Conservation (phyloP, 2,888 invertebrate species). For the Xanthia icteritia region DNA sequence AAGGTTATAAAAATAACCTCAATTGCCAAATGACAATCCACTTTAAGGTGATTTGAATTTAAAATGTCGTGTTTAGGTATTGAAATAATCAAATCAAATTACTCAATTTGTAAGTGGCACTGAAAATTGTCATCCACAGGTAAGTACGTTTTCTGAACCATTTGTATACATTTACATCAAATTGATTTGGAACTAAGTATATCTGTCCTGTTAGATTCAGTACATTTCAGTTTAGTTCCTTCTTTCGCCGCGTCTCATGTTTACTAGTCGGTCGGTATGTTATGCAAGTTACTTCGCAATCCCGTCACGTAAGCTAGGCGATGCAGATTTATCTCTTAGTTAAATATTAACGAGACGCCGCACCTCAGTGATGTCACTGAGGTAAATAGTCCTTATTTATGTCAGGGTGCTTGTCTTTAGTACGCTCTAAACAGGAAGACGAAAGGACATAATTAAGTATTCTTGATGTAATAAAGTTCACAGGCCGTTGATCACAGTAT, state of each 20-base stretch:
- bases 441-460: neutral
- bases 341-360: constrained; percentile 29
- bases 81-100: neutral
- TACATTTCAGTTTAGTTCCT: neutral
- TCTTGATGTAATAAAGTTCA: neutral
- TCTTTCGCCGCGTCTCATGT: neutral
- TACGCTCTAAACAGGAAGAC: neutral
- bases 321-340: constrained; percentile 46
- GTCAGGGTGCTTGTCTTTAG: neutral
- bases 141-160: no score
- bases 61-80: neutral
- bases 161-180: neutral
- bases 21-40: neutral
- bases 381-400: constrained; percentile 2
- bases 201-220: neutral
- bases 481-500: no score
- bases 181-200: neutral
- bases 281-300: constrained; percentile 22
- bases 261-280: no score
- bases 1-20: neutral
- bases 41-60: neutral
- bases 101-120: neutral
- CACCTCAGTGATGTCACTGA: constrained; percentile 44
- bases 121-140: no score
- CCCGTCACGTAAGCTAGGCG: constrained; percentile 26